Evolutionary conservation across 1,140 invertebrate species (phyloP), one percentile per base, ranked within the genome.

Genomic region (Cyphomyrmex costatus): DNA sequence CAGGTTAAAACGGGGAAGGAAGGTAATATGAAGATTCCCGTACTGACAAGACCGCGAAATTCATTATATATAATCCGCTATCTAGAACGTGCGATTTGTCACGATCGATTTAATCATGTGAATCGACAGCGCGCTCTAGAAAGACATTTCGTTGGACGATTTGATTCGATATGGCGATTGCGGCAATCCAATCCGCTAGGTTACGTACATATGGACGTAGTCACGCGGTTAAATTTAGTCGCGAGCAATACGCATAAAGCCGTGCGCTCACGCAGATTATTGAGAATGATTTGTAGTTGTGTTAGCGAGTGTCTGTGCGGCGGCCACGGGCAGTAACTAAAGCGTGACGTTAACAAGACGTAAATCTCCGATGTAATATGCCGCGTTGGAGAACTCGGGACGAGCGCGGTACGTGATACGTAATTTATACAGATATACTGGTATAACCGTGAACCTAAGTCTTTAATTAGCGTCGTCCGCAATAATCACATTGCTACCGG

Each of bases 261-360:
- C 73, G 30, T 49, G 56, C 33, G 19, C 33, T 53, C 33, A 21
- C 73, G 83, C 63, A 58, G 89, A 90, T 90, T 90, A 90, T 90
- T 74, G 89, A 65, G 89, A 86, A 90, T 90, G 89, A 90, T 90
- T 90, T 90, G 89, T 88, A 61, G 89, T 33, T 46, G 73, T 86
- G 83, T 86, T 73, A 83, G 70, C 71, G 70, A 16, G 36, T 68
- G 61, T 85, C 73, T 27, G 60, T 21, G 49, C 68, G 56, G 58
- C 58, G 76, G 19, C 73, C 49, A 58, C 74, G 68, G 53, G 71
- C 56, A 79, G 77, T 73, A 90, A 88, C 86, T 88, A 90, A 90
- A 90, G 80, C 82, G 71, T 90, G 89, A 90, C 89, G 83, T 90
- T 90, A 90, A 90, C 89, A 88, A 90, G 89, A 90, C 89, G 86